These are phyloP conservation scores for Chromis chromis DNA, from an alignment of 2,797 vertebrate genomes.

Conservation along the genomic window DNA sequence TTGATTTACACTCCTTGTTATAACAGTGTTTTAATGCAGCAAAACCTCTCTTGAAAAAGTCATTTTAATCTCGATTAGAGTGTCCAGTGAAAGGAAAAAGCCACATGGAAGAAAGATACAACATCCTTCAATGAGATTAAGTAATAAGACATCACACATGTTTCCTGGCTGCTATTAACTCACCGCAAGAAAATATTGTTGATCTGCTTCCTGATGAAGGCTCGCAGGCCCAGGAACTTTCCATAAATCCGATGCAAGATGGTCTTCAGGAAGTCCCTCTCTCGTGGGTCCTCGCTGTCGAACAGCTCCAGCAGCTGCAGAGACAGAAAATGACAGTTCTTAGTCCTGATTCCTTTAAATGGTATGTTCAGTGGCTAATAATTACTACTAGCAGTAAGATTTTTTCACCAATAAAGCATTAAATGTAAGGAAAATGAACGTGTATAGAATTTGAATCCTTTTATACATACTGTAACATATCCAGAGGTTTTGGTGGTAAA, in stretches of 20 bases:
- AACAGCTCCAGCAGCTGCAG: constrained; percentile 95
- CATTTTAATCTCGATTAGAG: background rate
- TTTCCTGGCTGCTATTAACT: constrained; percentile 39
- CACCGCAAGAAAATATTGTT: constrained; percentile 99
- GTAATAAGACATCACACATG: background rate
- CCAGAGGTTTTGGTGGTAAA: background rate
- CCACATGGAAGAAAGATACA: background rate
- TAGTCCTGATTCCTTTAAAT: background rate
- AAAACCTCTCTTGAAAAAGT: background rate
- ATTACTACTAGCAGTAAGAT: background rate
- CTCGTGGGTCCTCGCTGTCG: constrained; percentile 97
- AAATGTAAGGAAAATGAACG: background rate
- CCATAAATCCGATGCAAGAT: constrained; percentile 98
- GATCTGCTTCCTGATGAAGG: constrained; percentile 99
- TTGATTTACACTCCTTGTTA: background rate
- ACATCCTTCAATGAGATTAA: background rate
- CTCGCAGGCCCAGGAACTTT: constrained; percentile 96
- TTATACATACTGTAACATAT: background rate
- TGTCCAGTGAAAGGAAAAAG: background rate
- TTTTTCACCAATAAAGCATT: background rate
- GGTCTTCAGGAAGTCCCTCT: constrained; percentile 97
- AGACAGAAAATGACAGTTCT: constrained; percentile 8
- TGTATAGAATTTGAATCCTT: background rate
- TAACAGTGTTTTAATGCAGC: background rate
- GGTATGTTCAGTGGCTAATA: background rate